Base-by-base conservation (phyloP, 2,797 vertebrate species). In the Lindbergichthys nudifrons region DNA sequence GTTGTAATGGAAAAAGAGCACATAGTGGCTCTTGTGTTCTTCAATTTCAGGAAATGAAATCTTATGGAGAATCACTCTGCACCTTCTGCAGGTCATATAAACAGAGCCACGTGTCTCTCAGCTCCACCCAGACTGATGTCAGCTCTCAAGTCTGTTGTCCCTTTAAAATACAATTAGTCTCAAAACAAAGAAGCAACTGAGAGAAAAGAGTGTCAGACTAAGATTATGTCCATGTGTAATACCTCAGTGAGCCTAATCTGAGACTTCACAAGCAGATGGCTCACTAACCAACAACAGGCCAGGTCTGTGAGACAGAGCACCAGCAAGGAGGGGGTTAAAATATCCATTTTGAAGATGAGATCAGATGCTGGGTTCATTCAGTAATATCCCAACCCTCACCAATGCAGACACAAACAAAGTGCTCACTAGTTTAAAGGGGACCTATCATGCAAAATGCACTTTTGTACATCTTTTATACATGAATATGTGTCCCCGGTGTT, bases 201-300 rank as follows among this genome's bases (percentile, higher is more conserved):
- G 69, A 58, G 60, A 61, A 56, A 71, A 69, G 77, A 75, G 77
- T 74, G 82, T 85, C 79, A 76, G 79, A 65, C 80, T 50, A 42
- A 75, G 30, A 88, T 91, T 77, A 91, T 90, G 87, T 77, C 51
- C 10, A 18, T 13, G 53, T 63, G 79, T 82, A 86, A 87, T 79
- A 70, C 83, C 59, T 78, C 66, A 75, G 65, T 47, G 2, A 59
- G 21, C 23, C 60, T 90, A 90, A 91, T 90, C 87, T 84, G 77
- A 80, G 65, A 73, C 68, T 36, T 36, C 70, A 56, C n/a, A 68
- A 80, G 70, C 88, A 92, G 89, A 93, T 92, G 91, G 91, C 53
- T 65, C 69, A 61, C 77, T 65, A 65, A 81, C 86, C 68, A 65
- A 79, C 72, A 84, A 65, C 58, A 79, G 59, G 59, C 47, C 60